Percentiles rank a stretch among this genome's conserved stretches.
Conservation (phyloP, 1,140 invertebrate genomes). For the Oncopeltus fasciatus region DNA sequence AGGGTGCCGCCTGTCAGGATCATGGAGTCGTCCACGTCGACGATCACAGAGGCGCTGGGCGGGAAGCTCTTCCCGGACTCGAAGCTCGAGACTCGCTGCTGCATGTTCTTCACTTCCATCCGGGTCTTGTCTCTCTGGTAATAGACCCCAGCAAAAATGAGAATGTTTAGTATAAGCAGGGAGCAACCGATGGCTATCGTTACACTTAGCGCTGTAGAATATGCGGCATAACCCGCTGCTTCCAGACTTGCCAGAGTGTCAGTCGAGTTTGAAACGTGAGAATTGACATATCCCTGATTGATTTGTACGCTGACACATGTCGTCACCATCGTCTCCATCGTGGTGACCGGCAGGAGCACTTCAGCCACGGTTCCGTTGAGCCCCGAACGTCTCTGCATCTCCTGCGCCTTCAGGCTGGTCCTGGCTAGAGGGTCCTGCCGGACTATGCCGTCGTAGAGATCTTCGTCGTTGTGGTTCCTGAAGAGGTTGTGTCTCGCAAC, state of each 20-base stretch:
- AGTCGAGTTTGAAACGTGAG: conserved; percentile 32
- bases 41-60: conserved; percentile 38
- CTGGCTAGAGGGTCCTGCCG: conserved; percentile 58
- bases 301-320: conserved; percentile 23
- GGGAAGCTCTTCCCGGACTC: conserved; percentile 18
- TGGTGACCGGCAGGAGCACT: conserved; percentile 33
- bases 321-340: conserved; percentile 35
- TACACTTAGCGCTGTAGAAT: conserved; percentile 67
- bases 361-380: conserved; percentile 24
- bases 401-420: conserved; percentile 22
- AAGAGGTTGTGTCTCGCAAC: conserved; percentile 70
- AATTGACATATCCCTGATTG: conserved; percentile 35
- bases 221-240: conserved; percentile 57
- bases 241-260: conserved; percentile 61
- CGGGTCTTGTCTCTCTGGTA: conserved; percentile 76
- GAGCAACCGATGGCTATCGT: conserved; percentile 81
- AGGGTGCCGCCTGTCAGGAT: conserved; percentile 39
- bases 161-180: conserved; percentile 57
- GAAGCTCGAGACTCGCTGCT: conserved; percentile 14
- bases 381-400: conserved; percentile 13
- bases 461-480: conserved; percentile 62
- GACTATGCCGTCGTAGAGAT: conserved; percentile 65
- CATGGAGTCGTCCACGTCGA: conserved; percentile 62
- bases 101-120: conserved; percentile 28
- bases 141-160: conserved; percentile 87